These are phyloP conservation scores for Diadumene lineata DNA, from an alignment of 92 coral and sea anemone genomes.

Conservation along the genomic window DNA sequence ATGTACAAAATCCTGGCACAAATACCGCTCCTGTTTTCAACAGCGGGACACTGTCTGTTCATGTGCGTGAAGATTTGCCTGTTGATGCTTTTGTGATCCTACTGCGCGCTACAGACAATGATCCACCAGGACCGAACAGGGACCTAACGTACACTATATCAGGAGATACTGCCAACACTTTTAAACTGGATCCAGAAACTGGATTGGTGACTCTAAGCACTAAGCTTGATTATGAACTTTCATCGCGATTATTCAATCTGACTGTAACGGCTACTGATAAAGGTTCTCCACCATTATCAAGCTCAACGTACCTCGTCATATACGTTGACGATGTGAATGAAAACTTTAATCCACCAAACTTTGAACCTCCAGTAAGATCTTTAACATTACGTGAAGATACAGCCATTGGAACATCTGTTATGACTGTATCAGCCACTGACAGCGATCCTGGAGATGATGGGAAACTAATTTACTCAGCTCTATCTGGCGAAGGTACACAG, in stretches of 20 bases:
- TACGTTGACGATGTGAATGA: constrained; percentile 60
- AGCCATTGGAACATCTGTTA: constrained; percentile 42
- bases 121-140: constrained; percentile 56
- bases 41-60: constrained; percentile 37
- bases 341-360: constrained; percentile 51
- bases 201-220: constrained; percentile 67
- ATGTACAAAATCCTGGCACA: constrained; percentile 27
- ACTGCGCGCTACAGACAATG: constrained; percentile 47
- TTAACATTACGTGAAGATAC: constrained; percentile 42
- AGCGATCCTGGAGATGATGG: constrained; percentile 58
- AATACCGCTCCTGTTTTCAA: constrained; percentile 64
- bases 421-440: constrained; percentile 54
- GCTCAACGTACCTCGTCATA: constrained; percentile 44
- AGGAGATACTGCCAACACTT: constrained; percentile 21
- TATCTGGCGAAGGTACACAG: constrained; percentile 59
- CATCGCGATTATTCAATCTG: constrained; percentile 35
- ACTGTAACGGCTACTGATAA: constrained; percentile 67
- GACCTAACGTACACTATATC: constrained; percentile 45
- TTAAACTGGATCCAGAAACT: constrained; percentile 56
- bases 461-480: constrained; percentile 52
- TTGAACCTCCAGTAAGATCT: constrained; percentile 33
- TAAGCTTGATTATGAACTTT: constrained; percentile 38
- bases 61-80: constrained; percentile 65
- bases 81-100: constrained; percentile 45
- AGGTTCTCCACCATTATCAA: constrained; percentile 46